These are phyloP conservation scores for Nycticryphes semicollaris DNA, from an alignment of 2,113 vertebrate species.

Conservation along the genomic window DNA sequence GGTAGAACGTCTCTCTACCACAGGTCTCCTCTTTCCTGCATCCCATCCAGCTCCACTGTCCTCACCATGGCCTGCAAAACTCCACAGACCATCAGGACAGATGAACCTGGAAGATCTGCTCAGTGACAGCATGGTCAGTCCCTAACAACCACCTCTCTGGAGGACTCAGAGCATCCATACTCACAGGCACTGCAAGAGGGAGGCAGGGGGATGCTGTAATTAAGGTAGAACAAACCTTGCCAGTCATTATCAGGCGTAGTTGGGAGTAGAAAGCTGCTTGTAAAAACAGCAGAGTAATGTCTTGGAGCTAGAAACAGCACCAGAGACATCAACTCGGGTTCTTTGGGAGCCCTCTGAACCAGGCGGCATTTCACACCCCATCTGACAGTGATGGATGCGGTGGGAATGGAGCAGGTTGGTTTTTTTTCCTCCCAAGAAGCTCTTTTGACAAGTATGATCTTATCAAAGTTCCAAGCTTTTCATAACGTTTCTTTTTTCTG, in stretches of 20 bases:
- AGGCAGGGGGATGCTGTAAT: neutral
- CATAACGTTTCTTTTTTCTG: neutral
- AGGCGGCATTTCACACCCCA: neutral
- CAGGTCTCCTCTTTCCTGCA: neutral
- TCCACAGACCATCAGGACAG: neutral
- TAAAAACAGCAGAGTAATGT: neutral
- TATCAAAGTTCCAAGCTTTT: constrained; percentile 58
- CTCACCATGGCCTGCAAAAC: neutral
- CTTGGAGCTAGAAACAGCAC: neutral
- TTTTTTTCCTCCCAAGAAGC: constrained; percentile 2
- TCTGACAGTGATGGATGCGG: constrained; percentile 33
- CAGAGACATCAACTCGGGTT: neutral
- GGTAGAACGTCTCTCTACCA: neutral
- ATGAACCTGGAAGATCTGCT: neutral
- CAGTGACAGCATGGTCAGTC: fast-evolving
- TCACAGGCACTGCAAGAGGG: fast-evolving
- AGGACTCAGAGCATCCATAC: neutral
- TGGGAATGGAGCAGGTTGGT: neutral
- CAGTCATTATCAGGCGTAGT: neutral
- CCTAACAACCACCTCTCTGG: neutral
- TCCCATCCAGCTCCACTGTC: neutral
- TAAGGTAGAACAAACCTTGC: neutral
- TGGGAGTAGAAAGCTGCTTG: neutral
- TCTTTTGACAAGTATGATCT: constrained; percentile 58
- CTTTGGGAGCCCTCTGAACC: constrained; percentile 26